phyloP scores from a whole-genome alignment of 2,113 vertebrate species.

The Galbula dea region DNA sequence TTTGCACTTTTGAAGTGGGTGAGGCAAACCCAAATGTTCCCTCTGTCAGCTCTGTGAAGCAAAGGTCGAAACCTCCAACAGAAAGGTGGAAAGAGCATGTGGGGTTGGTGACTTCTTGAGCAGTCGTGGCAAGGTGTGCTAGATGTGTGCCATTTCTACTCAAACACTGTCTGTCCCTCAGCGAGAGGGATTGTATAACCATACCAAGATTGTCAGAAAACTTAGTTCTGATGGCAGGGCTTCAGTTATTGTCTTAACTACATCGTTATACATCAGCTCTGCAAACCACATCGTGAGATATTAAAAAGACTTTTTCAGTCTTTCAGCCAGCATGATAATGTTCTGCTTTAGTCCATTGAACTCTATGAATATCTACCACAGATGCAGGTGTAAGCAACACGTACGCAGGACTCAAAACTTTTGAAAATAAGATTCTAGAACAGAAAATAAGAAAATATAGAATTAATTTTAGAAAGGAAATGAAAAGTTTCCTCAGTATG shows the following conservation, averaged over 20 bases:
- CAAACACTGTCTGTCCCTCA: neutral
- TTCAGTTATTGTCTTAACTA: neutral
- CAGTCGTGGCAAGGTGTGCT: neutral
- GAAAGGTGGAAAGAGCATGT: neutral
- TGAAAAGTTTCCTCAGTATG: neutral
- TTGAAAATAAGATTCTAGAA: neutral
- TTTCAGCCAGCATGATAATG: neutral
- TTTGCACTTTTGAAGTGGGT: neutral
- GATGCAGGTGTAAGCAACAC: neutral
- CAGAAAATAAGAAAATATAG: neutral
- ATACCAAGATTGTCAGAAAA: neutral
- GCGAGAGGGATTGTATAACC: neutral
- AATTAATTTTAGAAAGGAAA: neutral
- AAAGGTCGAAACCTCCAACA: neutral
- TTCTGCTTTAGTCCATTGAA: neutral
- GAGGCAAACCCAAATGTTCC: neutral
- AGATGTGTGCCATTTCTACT: rapidly evolving
- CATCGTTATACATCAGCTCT: neutral
- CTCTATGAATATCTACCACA: neutral
- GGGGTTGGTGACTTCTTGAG: neutral
- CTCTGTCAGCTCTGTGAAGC: neutral
- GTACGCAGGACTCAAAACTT: neutral
- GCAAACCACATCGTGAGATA: neutral
- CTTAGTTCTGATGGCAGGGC: neutral
- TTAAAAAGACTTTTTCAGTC: neutral